Evolutionary conservation across 1,140 invertebrate genomes (phyloP).

Genomic region (Conus ventricosus): DNA sequence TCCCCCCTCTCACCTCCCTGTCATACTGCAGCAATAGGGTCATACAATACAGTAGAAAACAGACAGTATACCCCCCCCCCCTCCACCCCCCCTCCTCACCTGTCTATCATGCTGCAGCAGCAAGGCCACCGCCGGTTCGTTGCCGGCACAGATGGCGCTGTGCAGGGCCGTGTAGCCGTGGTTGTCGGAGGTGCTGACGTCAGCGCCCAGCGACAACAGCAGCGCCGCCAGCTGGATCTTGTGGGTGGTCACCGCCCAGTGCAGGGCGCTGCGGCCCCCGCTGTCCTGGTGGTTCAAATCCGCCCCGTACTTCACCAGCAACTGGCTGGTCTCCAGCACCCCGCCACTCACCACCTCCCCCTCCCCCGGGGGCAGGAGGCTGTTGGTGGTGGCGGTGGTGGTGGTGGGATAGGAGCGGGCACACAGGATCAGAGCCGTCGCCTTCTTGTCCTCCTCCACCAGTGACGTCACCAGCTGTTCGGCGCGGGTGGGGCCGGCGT

Average conservation of each 20-base stretch:
- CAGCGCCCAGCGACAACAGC: neutral
- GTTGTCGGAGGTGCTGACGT: constrained; percentile 2
- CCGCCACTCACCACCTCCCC: neutral
- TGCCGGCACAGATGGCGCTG: constrained; percentile 10
- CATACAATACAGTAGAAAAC: too few species aligned
- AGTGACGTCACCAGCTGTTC: neutral
- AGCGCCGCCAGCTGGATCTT: constrained; percentile 13
- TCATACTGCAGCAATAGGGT: neutral
- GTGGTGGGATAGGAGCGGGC: neutral
- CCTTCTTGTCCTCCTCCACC: neutral
- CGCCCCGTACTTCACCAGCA: constrained; percentile 12
- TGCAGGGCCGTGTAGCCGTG: neutral
- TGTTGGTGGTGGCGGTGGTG: neutral
- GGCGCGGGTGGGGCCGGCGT: neutral
- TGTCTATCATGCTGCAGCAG: constrained; percentile 23
- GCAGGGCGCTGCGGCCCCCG: neutral
- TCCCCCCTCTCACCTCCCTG: neutral
- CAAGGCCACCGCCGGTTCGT: constrained; percentile 6
- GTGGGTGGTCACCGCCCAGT: neutral
- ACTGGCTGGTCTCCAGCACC: constrained; percentile 7
- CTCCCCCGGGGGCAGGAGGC: neutral
- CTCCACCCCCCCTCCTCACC: neutral
- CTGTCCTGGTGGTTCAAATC: constrained; percentile 9
- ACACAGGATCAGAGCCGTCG: constrained; percentile 6
- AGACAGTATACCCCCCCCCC: too few species aligned